A percentile compares a stretch with the other conserved stretches of the same genome.
These are phyloP conservation scores for Pseudococcus longispinus DNA, from an alignment of 2,888 invertebrate species.

Conservation along the genomic window DNA sequence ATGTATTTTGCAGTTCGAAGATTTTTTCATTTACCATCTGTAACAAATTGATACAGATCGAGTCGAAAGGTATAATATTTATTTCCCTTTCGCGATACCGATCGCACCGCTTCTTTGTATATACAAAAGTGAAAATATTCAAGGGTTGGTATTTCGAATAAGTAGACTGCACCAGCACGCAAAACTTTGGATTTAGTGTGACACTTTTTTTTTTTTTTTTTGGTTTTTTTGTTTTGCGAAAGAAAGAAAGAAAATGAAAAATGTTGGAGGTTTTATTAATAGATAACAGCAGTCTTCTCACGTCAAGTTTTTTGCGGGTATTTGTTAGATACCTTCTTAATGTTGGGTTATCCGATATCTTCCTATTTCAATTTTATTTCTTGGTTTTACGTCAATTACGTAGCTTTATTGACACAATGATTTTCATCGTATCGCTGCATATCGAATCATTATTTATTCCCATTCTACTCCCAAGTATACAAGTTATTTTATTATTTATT, in stretches of 20 bases:
- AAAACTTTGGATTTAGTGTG: constrained; percentile 21
- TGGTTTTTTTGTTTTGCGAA: neutral
- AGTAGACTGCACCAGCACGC: constrained; percentile 22
- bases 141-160: neutral
- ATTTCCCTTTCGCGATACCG: neutral
- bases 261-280: neutral
- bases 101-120: constrained; percentile 14
- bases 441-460: neutral
- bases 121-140: neutral
- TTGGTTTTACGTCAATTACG: constrained; percentile 40
- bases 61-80: constrained; percentile 21
- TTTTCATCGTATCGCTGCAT: neutral
- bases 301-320: neutral
- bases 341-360: neutral
- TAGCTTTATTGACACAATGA: constrained; percentile 15
- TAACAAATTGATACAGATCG: constrained; percentile 25
- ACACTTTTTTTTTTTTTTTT: neutral
- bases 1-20: constrained; percentile 40
- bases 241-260: neutral
- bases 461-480: no score
- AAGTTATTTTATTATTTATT: neutral
- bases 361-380: constrained; percentile 30
- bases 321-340: neutral
- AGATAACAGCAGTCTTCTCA: neutral
- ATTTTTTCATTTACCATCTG: constrained; percentile 39